Conservation (phyloP, 2,113 vertebrate species). For the Nothoprocta pentlandii region DNA sequence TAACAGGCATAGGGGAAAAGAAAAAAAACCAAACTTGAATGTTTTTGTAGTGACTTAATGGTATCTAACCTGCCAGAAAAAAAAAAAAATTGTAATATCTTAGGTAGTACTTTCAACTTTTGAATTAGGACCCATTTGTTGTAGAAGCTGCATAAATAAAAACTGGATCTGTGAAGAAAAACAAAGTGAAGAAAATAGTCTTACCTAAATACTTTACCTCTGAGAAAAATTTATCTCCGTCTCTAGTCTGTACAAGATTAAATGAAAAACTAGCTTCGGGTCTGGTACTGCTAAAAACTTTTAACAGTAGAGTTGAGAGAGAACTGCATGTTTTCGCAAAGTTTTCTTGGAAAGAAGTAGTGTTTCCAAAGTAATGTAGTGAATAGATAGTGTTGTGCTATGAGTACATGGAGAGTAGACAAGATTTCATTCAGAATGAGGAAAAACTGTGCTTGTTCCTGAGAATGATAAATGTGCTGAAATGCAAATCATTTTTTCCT, state of each 20-base stretch:
- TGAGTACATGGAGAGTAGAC: not conserved
- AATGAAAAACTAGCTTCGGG: not conserved
- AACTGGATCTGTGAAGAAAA: not conserved
- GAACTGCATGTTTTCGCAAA: not conserved
- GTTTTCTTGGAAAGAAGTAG: not conserved
- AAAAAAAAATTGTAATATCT: not conserved
- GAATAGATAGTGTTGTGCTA: not conserved
- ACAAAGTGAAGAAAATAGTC: not conserved
- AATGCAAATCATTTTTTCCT: conserved; percentile 9
- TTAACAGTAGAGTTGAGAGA: not conserved
- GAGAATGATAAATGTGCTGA: not conserved
- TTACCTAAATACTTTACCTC: not conserved
- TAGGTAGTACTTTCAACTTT: not conserved
- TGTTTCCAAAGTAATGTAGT: not conserved
- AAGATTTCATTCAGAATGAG: not conserved
- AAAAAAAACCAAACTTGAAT: not conserved
- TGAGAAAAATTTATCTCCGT: not conserved
- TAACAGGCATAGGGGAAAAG: not conserved
- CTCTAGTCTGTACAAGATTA: not conserved
- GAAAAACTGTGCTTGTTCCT: not conserved
- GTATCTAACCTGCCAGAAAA: not conserved
- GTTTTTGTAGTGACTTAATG: accelerated
- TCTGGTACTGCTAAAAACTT: not conserved
- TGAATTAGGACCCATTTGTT: not conserved
- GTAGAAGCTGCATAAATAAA: not conserved